Evolutionary conservation across 2,888 invertebrate genomes (phyloP).

Genomic region (Tachina grossa): DNA sequence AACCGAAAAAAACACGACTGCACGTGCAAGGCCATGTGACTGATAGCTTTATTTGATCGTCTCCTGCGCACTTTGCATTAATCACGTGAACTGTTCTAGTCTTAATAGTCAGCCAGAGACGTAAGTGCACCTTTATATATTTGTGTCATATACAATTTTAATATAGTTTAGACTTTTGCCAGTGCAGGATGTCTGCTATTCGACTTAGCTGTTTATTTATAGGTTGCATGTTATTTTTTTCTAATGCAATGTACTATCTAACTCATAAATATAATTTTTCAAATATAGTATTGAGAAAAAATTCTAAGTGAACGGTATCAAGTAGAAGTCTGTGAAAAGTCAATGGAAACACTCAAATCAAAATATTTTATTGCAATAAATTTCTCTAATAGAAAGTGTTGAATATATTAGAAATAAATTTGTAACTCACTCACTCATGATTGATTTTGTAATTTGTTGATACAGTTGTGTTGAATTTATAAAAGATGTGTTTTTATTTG

Average conservation of each 20-base stretch:
- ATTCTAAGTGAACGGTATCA: slow-evolving; percentile 20
- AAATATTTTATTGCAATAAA: neutral
- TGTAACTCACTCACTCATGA: no score
- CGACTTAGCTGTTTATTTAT: neutral
- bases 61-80: no score
- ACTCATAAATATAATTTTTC: neutral
- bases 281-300: slow-evolving; percentile 12
- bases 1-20: no score
- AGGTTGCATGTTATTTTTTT: neutral
- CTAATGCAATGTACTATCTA: neutral
- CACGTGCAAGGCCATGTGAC: no score
- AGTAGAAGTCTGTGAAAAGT: slow-evolving; percentile 6
- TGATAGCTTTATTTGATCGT: no score
- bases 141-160: neutral
- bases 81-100: no score
- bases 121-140: no score
- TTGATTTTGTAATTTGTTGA: no score
- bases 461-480: no score
- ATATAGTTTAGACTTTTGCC: no score
- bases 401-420: neutral
- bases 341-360: slow-evolving; percentile 5
- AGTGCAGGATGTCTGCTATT: neutral
- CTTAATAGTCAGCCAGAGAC: no score
- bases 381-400: neutral
- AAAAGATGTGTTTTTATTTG: no score